Evolutionary conservation across 2,888 invertebrate genomes (phyloP).

Genomic region (Dasypolia templi): DNA sequence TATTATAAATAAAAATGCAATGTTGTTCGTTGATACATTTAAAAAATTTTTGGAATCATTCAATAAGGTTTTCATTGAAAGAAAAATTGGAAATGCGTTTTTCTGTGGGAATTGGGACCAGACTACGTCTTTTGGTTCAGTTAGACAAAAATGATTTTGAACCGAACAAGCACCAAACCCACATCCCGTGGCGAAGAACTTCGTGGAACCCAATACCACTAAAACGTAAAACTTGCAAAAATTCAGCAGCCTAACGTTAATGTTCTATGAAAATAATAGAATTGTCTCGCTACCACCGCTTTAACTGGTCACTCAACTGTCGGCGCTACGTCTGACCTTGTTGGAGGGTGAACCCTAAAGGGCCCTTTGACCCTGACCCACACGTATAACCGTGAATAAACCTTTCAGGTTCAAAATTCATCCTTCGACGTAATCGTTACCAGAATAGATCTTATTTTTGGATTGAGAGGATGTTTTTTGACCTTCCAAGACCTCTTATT

Average conservation of each 20-base stretch:
- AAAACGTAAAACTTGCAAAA: neutral
- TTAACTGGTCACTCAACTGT: conserved; percentile 22
- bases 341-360: conserved; percentile 33
- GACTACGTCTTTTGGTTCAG: no score
- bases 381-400: conserved; percentile 35
- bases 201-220: neutral
- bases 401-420: conserved; percentile 26
- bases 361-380: conserved; percentile 37
- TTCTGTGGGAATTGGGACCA: neutral
- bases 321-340: conserved; percentile 36
- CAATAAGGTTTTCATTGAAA: no score
- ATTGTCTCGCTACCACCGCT: neutral
- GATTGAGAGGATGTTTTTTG: neutral
- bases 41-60: no score
- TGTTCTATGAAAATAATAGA: conserved; percentile 1
- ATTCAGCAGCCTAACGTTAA: neutral
- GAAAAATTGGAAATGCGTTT: neutral
- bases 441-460: neutral
- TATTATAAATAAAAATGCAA: neutral
- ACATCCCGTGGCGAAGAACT: no score
- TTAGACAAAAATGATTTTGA: neutral
- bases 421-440: conserved; percentile 19
- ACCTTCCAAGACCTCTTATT: neutral
- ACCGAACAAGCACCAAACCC: neutral
- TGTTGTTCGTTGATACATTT: neutral